Evolutionary conservation across 2,797 vertebrate species (phyloP).

Genomic region (Arrhamphus sclerolepis): DNA sequence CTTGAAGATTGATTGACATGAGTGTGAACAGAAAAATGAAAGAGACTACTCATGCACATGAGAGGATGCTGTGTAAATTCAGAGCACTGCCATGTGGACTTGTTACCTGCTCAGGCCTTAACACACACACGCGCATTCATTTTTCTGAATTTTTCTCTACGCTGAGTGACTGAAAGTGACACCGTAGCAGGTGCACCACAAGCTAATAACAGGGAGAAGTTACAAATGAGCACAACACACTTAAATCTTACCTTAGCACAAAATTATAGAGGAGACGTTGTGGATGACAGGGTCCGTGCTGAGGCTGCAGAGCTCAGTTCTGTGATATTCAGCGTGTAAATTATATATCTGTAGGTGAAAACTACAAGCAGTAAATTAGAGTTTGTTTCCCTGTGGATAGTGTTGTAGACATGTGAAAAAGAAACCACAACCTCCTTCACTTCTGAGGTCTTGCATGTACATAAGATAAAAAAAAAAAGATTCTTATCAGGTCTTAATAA

Average conservation of each 20-base stretch:
- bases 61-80: too few relatives aligned
- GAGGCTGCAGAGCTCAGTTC: conserved; percentile 1
- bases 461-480: too few relatives aligned
- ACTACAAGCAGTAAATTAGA: conserved; percentile 3
- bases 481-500: too few relatives aligned
- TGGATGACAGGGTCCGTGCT: conserved; percentile 40
- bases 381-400: neutral
- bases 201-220: conserved; percentile 13
- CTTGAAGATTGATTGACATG: conserved; percentile 5
- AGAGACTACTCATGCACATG: too few relatives aligned
- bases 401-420: neutral
- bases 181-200: conserved; percentile 17
- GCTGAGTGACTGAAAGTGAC: too few relatives aligned
- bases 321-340: conserved; percentile 11
- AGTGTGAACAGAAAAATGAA: neutral
- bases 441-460: neutral
- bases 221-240: too few relatives aligned
- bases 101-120: too few relatives aligned
- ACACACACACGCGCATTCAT: too few relatives aligned
- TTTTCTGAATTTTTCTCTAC: too few relatives aligned
- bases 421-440: neutral
- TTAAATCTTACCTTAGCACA: neutral
- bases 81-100: too few relatives aligned
- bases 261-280: conserved; percentile 42
- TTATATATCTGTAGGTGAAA: conserved; percentile 21